A percentile compares a stretch with the other conserved stretches of the same genome.
Evolutionary conservation across 2,888 invertebrate genomes (phyloP).

Genomic region (Leucophora obtusa): DNA sequence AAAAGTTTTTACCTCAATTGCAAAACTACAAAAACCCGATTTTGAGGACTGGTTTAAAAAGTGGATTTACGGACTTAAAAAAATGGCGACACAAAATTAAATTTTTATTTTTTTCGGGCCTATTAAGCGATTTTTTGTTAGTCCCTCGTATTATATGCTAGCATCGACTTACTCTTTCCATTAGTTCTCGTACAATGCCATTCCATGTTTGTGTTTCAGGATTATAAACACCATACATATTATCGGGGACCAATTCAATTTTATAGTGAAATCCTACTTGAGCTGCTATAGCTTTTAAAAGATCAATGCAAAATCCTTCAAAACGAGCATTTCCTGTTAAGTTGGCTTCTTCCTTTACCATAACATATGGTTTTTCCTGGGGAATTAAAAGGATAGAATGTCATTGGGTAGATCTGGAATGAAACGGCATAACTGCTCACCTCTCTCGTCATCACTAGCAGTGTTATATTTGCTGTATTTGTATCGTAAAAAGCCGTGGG

Average conservation of each 20-base stretch:
- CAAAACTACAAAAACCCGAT: no score
- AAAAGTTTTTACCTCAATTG: no score
- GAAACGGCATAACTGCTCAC: conserved; percentile 78
- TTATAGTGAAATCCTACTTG: conserved; percentile 93
- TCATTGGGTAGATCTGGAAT: not conserved
- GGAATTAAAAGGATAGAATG: conserved; percentile 1
- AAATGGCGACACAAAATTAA: no score
- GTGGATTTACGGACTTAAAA: no score
- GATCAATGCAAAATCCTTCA: conserved; percentile 95
- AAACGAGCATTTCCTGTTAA: conserved; percentile 91
- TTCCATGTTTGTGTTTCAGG: conserved; percentile 94
- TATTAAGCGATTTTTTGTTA: no score
- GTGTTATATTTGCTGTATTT: conserved; percentile 89
- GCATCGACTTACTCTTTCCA: conserved; percentile 85
- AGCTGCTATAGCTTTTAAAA: conserved; percentile 88
- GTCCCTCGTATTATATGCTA: not conserved
- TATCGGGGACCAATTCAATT: conserved; percentile 90
- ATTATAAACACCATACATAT: conserved; percentile 93
- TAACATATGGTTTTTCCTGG: conserved; percentile 94
- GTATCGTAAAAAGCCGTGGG: conserved; percentile 91
- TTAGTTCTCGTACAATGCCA: conserved; percentile 91
- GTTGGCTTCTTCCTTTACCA: conserved; percentile 91
- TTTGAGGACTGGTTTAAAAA: no score
- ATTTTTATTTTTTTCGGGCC: no score
- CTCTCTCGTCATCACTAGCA: conserved; percentile 94